Evolutionary conservation across 92 coral and sea anemone species (phyloP), one percentile per base, ranked within the genome.

Genomic region (Palythoa grandiflora): DNA sequence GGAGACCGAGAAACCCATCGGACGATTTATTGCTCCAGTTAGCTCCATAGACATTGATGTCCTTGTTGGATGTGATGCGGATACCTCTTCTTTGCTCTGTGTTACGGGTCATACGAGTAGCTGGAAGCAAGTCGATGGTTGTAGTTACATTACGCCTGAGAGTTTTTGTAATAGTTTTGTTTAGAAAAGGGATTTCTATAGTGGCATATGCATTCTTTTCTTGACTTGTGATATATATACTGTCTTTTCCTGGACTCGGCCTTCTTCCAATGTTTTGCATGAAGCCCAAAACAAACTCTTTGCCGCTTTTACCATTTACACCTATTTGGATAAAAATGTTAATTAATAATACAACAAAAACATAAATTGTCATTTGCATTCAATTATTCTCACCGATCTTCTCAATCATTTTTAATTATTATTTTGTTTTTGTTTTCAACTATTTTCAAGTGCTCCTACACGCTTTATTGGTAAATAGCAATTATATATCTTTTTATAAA

Each of bases 1-100:
- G 94, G 66, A 94, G 91, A 73, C 91, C 96, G 38, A 94, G 92
- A 79, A 92, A 94, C 0, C 94, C 96, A 70, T 94, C 96, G 12
- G 91, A 89, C 3, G 93, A 88, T 80, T 44, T 87, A 11, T 86
- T 89, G 87, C 83, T 44, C 63, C 92, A 78, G 79, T 85, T 94
- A 70, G 88, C 88, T 20, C 96, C 96, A 68, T 89, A 92, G 13
- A 94, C 94, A 28, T 88, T 88, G 48, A 94, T 83, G 65, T 89
- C 76, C 6, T 74, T 73, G 17, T 78, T 85, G 5, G 94, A 89
- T 66, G 83, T 87, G 14, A 94, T 88, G 21, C 84, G 87, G 73
- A 94, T 92, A 54, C 96, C 96, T 73, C 92, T 85, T 44, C 77
- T 75, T 40, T 89, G 83, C 13, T 78, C 78, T 1, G 68, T 83